These are phyloP conservation scores for Paramisgurnus dabryanus DNA, from an alignment of 2,113 vertebrate species.

Conservation along the genomic window DNA sequence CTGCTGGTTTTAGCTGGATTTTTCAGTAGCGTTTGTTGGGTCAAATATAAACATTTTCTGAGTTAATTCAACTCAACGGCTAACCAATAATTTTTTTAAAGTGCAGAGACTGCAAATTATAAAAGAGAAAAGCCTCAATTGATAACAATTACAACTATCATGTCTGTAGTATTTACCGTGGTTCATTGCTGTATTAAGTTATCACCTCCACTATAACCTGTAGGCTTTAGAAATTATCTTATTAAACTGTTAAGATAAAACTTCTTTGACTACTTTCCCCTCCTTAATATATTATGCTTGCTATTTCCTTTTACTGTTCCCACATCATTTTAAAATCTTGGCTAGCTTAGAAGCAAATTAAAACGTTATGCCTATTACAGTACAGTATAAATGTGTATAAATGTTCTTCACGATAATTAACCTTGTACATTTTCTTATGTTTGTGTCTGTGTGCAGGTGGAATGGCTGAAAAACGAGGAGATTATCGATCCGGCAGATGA, in stretches of 20 bases:
- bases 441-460: conserved; percentile 20
- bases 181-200: too few species aligned
- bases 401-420: neutral
- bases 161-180: too few species aligned
- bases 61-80: too few species aligned
- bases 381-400: neutral
- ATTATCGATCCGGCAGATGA: conserved; percentile 34
- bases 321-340: neutral
- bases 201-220: too few species aligned
- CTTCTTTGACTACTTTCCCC: neutral
- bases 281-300: neutral
- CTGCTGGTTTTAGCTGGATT: too few species aligned
- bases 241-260: neutral
- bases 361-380: neutral
- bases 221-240: neutral
- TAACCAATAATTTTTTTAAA: too few species aligned
- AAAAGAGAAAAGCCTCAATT: too few species aligned
- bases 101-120: too few species aligned
- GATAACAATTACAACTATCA: too few species aligned
- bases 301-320: neutral
- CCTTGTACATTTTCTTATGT: neutral
- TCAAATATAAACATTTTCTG: too few species aligned
- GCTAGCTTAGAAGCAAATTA: conserved; percentile 11
- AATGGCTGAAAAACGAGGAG: conserved; percentile 37
- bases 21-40: too few species aligned